Percentiles rank a stretch among this genome's conserved stretches.
Evolutionary conservation across 2,797 vertebrate species (phyloP).

Genomic region (Periparus ater): DNA sequence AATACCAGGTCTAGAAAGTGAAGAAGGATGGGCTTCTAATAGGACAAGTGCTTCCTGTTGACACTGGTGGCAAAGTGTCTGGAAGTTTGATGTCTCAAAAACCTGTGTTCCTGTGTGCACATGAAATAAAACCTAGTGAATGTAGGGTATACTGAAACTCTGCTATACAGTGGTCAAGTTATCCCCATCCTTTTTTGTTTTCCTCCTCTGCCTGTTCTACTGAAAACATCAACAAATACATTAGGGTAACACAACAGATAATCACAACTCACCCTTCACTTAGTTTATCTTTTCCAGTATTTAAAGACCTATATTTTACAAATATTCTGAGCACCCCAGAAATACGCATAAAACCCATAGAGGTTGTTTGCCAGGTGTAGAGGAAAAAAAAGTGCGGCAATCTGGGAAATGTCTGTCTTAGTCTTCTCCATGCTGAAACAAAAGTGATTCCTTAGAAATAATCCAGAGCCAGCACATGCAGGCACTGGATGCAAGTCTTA

Average conservation of each 20-base stretch:
- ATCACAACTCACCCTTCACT: not conserved
- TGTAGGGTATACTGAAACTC: not conserved
- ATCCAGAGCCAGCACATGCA: not conserved
- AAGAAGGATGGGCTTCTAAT: not conserved
- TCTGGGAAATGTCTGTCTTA: not conserved
- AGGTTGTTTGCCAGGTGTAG: not conserved
- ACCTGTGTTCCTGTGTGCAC: not conserved
- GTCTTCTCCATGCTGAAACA: not conserved
- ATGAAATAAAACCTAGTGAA: not conserved
- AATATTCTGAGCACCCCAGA: not conserved
- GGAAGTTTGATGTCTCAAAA: not conserved
- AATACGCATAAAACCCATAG: not conserved
- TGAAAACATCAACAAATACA: not conserved
- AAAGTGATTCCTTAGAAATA: not conserved
- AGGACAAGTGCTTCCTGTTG: not conserved
- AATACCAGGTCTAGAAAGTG: not conserved
- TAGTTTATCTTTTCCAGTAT: not conserved
- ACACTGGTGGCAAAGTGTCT: not conserved
- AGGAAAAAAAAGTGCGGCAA: not conserved
- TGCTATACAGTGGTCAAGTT: not conserved
- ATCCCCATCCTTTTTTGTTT: not conserved
- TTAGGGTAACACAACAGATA: not conserved
- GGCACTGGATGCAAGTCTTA: not conserved
- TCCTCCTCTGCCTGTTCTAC: not conserved
- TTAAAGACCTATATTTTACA: not conserved